Evolutionary conservation across 2,113 vertebrate species (phyloP).

Genomic region (Hipposideros armiger): DNA sequence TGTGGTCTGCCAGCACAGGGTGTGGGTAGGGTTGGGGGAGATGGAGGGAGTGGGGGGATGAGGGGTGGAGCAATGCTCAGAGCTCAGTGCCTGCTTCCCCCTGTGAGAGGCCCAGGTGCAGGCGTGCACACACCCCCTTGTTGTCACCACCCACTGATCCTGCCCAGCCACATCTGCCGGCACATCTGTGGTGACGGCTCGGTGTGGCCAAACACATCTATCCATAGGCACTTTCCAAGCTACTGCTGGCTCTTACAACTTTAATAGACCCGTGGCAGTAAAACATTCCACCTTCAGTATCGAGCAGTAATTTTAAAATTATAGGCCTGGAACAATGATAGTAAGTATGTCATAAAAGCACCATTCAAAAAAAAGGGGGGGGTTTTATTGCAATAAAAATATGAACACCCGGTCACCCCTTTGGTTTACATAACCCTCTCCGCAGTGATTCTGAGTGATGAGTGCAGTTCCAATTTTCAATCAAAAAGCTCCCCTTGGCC

Average conservation of each 20-base stretch:
- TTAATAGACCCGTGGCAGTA: slow-evolving; percentile 72
- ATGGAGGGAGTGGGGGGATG: too few species aligned
- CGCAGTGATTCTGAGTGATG: slow-evolving; percentile 65
- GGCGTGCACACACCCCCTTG: background rate
- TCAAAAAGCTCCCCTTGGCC: slow-evolving; percentile 38
- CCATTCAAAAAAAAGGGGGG: slow-evolving; percentile 43
- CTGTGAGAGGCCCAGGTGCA: background rate
- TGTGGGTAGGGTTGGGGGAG: too few species aligned
- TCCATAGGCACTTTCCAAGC: slow-evolving; percentile 54
- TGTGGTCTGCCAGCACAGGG: background rate
- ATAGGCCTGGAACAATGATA: slow-evolving; percentile 66
- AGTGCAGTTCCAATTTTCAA: slow-evolving; percentile 62
- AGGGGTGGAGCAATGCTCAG: background rate
- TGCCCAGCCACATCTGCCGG: fast-evolving
- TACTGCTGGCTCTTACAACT: slow-evolving; percentile 68
- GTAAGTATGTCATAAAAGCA: slow-evolving; percentile 74
- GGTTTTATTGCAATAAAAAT: slow-evolving; percentile 76
- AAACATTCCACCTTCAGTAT: slow-evolving; percentile 78
- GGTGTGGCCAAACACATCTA: background rate
- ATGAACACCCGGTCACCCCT: slow-evolving; percentile 50
- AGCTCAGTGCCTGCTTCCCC: background rate
- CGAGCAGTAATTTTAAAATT: slow-evolving; percentile 82
- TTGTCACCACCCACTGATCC: background rate
- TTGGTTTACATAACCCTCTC: slow-evolving; percentile 75
- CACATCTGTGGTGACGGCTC: fast-evolving